Evolutionary conservation across 2,113 vertebrate genomes (phyloP), one percentile per base, ranked within the genome.

Genomic region (Protomyctophum bolini): DNA sequence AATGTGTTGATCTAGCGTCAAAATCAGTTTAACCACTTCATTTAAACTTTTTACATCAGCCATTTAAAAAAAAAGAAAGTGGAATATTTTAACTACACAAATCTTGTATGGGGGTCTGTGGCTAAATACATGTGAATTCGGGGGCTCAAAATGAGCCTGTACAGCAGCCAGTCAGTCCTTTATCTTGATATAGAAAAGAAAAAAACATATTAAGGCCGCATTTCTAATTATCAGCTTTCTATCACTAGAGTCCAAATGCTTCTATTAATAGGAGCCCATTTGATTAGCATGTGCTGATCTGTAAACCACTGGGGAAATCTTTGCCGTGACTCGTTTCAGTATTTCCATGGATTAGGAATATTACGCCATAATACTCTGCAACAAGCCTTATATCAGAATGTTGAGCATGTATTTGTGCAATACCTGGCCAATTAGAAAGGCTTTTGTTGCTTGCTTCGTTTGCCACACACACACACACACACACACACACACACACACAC

Each of bases 381-480:
- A 47, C n/a, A 15, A 60, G 48, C 12, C 69, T 73, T 81, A 74
- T 67, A 78, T 79, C 7, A 69, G 62, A 69, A 62, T 61, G 58
- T 65, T 73, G 69, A 70, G 52, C n/a, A 45, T 55, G 9, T 74
- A 69, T 66, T 86, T 83, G 76, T 72, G 68, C 69, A 84, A 82
- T 70, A 56, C 67, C 11, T 66, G 57, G 7, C 63, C 10, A 77
- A 72, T 72, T 50, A 28, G 14, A 21, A 63, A 63, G 47, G 14
- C 8, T 51, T 51, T 49, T 4, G 48, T 41, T 41, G 33, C 33
- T 41, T 6, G 33, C 33, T 41, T 6, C 33, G 3, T 41, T 41
- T 41, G 33, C 3, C 5, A 41, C 5, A 41, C 33, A 41, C 21
- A 21, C 21, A 21, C 21, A 21, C 21, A 21, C 21, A 21, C 21